These are phyloP conservation scores for Streptopelia turtur DNA, from an alignment of 2,797 vertebrate species.

Conservation along the genomic window DNA sequence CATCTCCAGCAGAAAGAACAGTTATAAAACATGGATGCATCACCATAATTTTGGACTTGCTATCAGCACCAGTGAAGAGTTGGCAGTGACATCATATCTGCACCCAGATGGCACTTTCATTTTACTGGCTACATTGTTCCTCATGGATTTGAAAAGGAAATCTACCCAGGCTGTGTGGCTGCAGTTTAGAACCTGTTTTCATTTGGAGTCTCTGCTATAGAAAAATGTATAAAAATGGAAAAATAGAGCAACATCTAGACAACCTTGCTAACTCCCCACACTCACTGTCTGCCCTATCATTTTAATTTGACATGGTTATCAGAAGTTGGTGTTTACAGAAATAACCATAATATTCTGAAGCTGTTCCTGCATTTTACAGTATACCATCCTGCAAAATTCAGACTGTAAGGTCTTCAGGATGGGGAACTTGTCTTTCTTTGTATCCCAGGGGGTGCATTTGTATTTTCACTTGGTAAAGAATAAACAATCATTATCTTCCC, in stretches of 20 bases:
- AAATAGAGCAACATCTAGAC: not conserved
- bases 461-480: not conserved
- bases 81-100: constrained; percentile 76
- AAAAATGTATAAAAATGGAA: not conserved
- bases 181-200: constrained; percentile 60
- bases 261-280: not conserved
- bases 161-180: constrained; percentile 45
- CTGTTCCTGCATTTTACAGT: not conserved
- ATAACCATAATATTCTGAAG: not conserved
- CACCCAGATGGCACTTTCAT: constrained; percentile 79
- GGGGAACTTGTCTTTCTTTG: not conserved
- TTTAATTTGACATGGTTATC: not conserved
- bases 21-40: constrained; percentile 71
- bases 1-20: constrained; percentile 65
- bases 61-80: constrained; percentile 68
- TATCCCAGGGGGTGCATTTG: not conserved
- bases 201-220: not conserved
- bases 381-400: not conserved
- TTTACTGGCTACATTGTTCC: constrained; percentile 77
- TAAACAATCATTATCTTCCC: not conserved
- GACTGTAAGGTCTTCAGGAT: not conserved
- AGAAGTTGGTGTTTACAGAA: not conserved
- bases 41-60: constrained; percentile 74
- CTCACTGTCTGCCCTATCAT: not conserved
- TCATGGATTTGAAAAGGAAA: constrained; percentile 72